Conservation (phyloP, 2,797 vertebrate genomes). For the Eptatretus atami region DNA sequence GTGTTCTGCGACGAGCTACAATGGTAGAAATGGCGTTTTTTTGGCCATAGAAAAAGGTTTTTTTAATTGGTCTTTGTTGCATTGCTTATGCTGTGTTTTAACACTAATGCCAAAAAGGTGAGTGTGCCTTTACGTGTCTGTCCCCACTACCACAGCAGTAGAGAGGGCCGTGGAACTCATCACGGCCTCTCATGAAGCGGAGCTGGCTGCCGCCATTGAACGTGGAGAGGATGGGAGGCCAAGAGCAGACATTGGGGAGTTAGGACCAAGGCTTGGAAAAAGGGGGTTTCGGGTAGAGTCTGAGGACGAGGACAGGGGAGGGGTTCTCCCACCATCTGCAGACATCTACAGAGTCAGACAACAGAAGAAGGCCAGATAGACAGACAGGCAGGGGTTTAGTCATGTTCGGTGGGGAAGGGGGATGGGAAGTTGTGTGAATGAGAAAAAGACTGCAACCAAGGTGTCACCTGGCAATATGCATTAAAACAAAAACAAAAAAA, state of each 20-base stretch:
- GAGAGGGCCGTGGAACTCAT: constrained; percentile 73
- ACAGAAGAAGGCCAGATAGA: constrained; percentile 73
- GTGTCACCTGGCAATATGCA: no score
- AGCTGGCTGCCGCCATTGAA: constrained; percentile 38
- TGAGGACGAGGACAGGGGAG: constrained; percentile 62
- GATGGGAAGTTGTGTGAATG: no score
- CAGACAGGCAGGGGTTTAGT: no score
- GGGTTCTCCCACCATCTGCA: constrained; percentile 34
- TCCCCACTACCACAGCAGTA: constrained; percentile 17
- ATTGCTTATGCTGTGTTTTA: constrained; percentile 10
- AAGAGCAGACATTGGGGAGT: constrained; percentile 34
- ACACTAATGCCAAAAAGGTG: no score
- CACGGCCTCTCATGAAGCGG: constrained; percentile 23
- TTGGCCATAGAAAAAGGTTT: no score
- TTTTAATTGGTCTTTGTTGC: neutral
- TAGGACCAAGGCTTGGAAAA: constrained; percentile 53
- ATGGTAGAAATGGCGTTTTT: no score
- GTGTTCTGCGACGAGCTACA: no score
- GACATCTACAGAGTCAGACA: constrained; percentile 90
- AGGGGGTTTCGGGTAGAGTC: constrained; percentile 13
- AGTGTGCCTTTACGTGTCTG: no score
- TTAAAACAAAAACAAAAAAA: no score
- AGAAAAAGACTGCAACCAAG: no score
- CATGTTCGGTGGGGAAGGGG: no score
- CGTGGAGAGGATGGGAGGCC: constrained; percentile 73